Base-by-base conservation (phyloP, 2,797 vertebrate genomes). In the Astyanax mexicanus region DNA sequence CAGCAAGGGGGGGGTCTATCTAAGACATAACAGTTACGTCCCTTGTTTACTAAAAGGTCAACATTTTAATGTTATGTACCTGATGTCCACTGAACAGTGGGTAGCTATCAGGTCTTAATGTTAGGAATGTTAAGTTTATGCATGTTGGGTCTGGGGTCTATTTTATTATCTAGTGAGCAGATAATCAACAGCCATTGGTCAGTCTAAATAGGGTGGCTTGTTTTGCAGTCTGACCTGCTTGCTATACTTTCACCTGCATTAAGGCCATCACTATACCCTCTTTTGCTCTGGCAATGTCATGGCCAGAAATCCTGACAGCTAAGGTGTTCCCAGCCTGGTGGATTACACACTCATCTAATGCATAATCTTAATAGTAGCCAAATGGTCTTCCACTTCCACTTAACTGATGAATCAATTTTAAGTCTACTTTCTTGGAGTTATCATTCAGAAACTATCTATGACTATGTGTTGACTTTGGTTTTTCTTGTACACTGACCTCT, bases 341-440 rank as follows among this genome's bases (percentile, higher is more conserved):
- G n/a, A 25, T 57, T 71, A 35, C n/a, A 60, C 1, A 47, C 40
- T 9, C 27, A 12, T 55, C 13, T 6, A 25, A 29, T 55, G 13
- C 25, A 37, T 37, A 38, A 37, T 60, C 57, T 11, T 38, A 38
- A n/a, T 37, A 21, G 60, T 38, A 60, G 29, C 9, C 15, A 29
- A 60, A 21, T 12, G 60, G 55, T 32, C 42, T 58, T 6, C 38
- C 13, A 40, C 6, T 12, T 51, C 40, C 38, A 32, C 29, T 62
- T 55, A 51, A 17, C 12, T 52, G 44, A 12, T n/a, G 54, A 74
- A 44, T 44, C 54, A 65, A n/a, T 65, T 29, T 54, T 21, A 72
- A 47, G 54, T 44, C 13, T 13, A 47, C 7, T 21, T 29, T 69
- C 38, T 69, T 23, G 49, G 3, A 47, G 32, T 27, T 40, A n/a